phyloP scores from a whole-genome alignment of 2,888 invertebrate genomes.

The Ormyrus rosae region DNA sequence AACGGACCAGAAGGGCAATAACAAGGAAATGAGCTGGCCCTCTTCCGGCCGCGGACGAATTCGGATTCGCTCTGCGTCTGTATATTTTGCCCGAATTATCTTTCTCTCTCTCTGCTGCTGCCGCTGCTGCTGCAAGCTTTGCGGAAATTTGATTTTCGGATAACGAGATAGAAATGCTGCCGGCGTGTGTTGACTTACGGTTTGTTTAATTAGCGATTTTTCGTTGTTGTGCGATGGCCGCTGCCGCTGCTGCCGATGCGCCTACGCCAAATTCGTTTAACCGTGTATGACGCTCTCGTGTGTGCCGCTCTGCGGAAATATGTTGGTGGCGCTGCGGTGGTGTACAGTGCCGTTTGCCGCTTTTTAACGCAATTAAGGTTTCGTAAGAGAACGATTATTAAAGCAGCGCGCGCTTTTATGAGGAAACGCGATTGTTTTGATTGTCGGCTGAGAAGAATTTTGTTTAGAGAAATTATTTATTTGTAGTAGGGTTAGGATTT shows the following conservation, averaged over 20 bases:
- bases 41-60: conserved; percentile 42
- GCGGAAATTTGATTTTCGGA: conserved; percentile 55
- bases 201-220: conserved; percentile 50
- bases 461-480: too few species aligned
- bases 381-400: too few species aligned
- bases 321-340: too few species aligned
- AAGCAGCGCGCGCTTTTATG: too few species aligned
- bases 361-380: too few species aligned
- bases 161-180: conserved; percentile 48
- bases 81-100: conserved; percentile 48
- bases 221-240: background rate
- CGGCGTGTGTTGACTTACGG: conserved; percentile 28
- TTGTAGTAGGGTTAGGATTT: too few species aligned
- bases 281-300: background rate
- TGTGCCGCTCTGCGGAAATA: too few species aligned
- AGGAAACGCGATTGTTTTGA: too few species aligned
- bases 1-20: conserved; percentile 50
- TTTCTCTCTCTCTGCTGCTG: background rate
- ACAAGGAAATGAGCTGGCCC: conserved; percentile 49
- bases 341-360: too few species aligned
- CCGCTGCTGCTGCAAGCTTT: conserved; percentile 8
- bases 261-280: background rate
- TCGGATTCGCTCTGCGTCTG: conserved; percentile 7
- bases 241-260: too few species aligned
- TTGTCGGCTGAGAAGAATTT: too few species aligned